Base-by-base conservation (phyloP, 2,113 vertebrate genomes). In the Gymnogyps californianus region DNA sequence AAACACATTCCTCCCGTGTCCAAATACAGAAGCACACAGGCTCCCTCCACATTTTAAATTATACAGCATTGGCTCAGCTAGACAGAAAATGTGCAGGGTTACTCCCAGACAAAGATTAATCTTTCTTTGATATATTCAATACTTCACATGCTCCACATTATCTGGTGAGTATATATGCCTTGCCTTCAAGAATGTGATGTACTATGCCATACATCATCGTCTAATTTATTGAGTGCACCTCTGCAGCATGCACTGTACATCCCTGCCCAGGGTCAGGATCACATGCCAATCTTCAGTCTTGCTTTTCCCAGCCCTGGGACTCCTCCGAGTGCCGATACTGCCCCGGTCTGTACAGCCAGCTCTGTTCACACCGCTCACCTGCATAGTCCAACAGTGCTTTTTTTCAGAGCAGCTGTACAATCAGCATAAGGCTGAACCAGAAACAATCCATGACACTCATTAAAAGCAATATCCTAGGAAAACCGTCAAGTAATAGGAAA, bases 141-240 rank as follows among this genome's bases (percentile, higher is more conserved):
- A 94, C 87, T 90, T 97, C 93, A 91, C 87, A 96, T 80, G 87
- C 89, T 96, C 82, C 78, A 83, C 96, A 96, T 96, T 96, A 96
- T 96, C 94, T 92, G 90, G 77, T 95, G 94, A 97, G 94, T 97
- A 92, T 97, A 96, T 96, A 96, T 96, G 95, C 94, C 89, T 95
- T 83, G 89, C 91, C 94, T 97, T 97, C 94, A 66, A 58, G 91
- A 90, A 83, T 21, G 78, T 97, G 96, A 97, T 97, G 95, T 94
- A 96, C 93, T 96, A 16, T 47, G 93, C 93, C 87, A 95, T 97
- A 94, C 66, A 97, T 96, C 97, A 97, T 66, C 2, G 0, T 96
- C 95, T 96, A 49, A 94, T 97, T 96, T 96, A 97, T 97, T 62
- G 96, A 97, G 91, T 96, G 84, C 83, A 72, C 64, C 92, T 66